Evolutionary conservation across 2,888 invertebrate genomes (phyloP), one percentile per base, ranked within the genome.

Genomic region (Macaria notata): DNA sequence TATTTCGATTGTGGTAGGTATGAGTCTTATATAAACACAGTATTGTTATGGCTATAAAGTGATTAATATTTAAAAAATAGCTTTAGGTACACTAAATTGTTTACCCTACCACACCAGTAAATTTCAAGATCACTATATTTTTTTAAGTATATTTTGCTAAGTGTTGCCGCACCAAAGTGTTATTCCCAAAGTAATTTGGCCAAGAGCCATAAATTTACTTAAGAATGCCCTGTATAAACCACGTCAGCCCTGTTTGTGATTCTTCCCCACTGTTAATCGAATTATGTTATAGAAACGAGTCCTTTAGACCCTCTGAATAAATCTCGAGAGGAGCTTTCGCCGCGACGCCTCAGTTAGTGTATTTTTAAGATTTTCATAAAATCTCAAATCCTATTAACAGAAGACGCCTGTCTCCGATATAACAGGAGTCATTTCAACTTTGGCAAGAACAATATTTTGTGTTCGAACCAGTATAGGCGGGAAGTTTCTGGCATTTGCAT

Each of bases 271-370:
- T 80, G 78, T 79, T 79, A 80, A 79, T 77, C 72, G 79, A 81
- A 77, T 81, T 84, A 85, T 83, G 79, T 84, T 83, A 81, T 81
- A 79, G 81, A 81, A 81, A 82, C 76, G 81, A 80, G 79, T 74
- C 75, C 76, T 76, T 72, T 74, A 69, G 76, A 81, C 84, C 87
- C 88, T 81, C 82, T 75, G 77, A 79, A 85, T 81, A 87, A 83
- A 86, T 84, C 82, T 82, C 77, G 73, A 75, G 78, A 75, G 73
- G 68, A 80, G 74, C 71, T 70, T 70, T 67, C 65, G 64, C 60
- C 51, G 49, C 55, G 52, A 56, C 53, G 42, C 58, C 48, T 46
- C 42, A 54, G 54, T 63, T 64, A 63, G 62, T 66, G 65, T 69
- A 62, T 66, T 68, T 64, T 69, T 65, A 69, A 64, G 63, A 63